Evolutionary conservation across 2,888 invertebrate species (phyloP).

Genomic region (Leucoma salicis): DNA sequence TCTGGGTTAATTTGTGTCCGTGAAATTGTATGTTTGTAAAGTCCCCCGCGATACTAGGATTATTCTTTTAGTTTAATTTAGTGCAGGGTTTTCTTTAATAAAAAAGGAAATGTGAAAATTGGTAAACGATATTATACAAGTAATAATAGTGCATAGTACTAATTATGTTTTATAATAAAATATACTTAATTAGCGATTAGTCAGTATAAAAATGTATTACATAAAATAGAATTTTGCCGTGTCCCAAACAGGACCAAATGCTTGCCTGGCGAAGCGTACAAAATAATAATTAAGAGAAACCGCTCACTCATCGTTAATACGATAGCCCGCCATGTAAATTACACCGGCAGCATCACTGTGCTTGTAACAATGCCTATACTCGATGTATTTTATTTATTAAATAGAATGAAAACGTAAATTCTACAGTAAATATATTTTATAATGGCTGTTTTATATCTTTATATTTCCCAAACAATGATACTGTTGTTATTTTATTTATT

Average conservation of each 20-base stretch:
- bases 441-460: too few species aligned
- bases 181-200: background rate
- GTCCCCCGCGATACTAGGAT: too few species aligned
- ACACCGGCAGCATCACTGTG: constrained; percentile 48
- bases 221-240: constrained; percentile 17
- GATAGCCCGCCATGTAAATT: constrained; percentile 75
- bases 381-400: constrained; percentile 67
- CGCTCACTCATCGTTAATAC: constrained; percentile 79
- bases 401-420: constrained; percentile 49
- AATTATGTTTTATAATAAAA: background rate
- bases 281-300: constrained; percentile 82
- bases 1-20: too few species aligned
- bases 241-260: constrained; percentile 51
- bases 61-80: too few species aligned
- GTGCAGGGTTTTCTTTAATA: too few species aligned
- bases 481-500: too few species aligned
- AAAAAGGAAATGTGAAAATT: too few species aligned
- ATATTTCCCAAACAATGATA: too few species aligned
- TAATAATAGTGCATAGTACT: too few species aligned
- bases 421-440: too few species aligned
- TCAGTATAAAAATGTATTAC: constrained; percentile 12
- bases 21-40: too few species aligned
- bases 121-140: too few species aligned
- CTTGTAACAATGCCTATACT: constrained; percentile 67
- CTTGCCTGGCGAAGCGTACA: constrained; percentile 77